A percentile compares a stretch with the other conserved stretches of the same genome.
Conservation (phyloP, 2,113 vertebrate species). For the Coptodon rendalli region DNA sequence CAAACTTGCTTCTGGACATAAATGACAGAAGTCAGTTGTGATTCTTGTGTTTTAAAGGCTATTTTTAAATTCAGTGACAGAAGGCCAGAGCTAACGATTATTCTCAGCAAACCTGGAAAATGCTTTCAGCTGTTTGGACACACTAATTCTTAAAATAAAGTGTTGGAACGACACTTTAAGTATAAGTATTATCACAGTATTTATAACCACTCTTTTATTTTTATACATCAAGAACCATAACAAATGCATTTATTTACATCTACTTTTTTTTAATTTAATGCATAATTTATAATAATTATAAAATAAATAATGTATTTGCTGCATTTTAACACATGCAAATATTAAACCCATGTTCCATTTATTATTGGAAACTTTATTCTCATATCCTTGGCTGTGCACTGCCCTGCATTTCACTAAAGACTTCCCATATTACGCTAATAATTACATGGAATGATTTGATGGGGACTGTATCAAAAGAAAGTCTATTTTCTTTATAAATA, state of each 20-base stretch:
- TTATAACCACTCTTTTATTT: background rate
- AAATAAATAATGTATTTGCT: background rate
- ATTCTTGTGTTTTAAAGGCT: background rate
- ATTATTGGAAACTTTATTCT: background rate
- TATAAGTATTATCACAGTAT: background rate
- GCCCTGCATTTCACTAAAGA: background rate
- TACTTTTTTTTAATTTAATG: background rate
- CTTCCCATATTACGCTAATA: background rate
- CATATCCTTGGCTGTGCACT: background rate
- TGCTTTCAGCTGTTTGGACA: background rate
- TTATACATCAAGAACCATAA: background rate
- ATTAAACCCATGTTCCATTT: background rate
- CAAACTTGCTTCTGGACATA: background rate
- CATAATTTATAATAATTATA: background rate
- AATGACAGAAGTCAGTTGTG: background rate
- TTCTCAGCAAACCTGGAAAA: background rate
- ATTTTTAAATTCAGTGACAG: background rate
- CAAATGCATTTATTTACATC: background rate
- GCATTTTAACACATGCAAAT: background rate
- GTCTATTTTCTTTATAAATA: background rate
- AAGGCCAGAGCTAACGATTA: background rate
- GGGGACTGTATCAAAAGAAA: background rate
- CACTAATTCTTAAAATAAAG: background rate
- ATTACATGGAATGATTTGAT: background rate
- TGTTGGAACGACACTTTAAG: background rate